These are phyloP conservation scores for Steinernema feltiae DNA, from an alignment of 1,140 invertebrate species.

Conservation along the genomic window DNA sequence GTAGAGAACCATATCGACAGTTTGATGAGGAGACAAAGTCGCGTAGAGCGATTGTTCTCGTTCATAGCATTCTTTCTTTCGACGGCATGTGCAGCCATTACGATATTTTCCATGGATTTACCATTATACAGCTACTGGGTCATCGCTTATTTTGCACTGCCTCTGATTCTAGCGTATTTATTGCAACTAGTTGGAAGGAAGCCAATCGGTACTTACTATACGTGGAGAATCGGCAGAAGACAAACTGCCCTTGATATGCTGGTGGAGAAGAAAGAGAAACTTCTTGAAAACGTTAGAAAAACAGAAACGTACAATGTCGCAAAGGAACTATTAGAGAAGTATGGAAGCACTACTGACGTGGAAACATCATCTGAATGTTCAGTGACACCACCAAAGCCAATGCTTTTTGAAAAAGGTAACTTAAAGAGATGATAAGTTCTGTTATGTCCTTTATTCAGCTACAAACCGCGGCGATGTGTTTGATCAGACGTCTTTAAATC, in stretches of 20 bases:
- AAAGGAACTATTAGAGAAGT: not conserved
- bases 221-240: not conserved
- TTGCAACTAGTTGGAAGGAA: not conserved
- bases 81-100: not conserved
- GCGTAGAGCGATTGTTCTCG: not conserved
- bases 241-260: not conserved
- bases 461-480: no score
- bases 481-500: not conserved
- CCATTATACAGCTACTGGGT: not conserved
- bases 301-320: slow-evolving; percentile 2
- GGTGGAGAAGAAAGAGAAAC: not conserved
- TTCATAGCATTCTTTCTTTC: not conserved
- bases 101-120: not conserved
- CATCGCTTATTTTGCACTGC: not conserved
- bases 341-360: not conserved
- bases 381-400: no score
- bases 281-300: not conserved
- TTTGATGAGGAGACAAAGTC: not conserved
- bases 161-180: not conserved
- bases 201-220: not conserved
- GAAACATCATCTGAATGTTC: no score
- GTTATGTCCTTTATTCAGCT: no score
- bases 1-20: not conserved
- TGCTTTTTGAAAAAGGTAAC: no score
- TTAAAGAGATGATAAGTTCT: no score